Evolutionary conservation across 2,888 invertebrate genomes (phyloP).

Genomic region (Aporophyla nigra): DNA sequence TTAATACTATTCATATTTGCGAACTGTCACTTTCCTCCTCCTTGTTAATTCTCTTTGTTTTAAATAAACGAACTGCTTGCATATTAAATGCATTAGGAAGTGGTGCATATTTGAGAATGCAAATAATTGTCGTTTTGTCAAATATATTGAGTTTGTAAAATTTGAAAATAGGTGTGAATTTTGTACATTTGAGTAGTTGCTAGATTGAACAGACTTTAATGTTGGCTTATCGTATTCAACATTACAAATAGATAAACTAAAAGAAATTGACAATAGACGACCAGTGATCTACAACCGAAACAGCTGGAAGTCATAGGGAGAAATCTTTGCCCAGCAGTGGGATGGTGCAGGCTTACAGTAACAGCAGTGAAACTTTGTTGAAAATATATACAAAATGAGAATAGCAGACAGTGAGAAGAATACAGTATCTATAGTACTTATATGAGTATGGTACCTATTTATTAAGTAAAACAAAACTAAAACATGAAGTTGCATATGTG

Average conservation of each 20-base stretch:
- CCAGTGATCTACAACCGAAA: too few relatives aligned
- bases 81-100: slow-evolving; percentile 27
- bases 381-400: background rate
- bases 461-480: background rate
- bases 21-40: slow-evolving; percentile 30
- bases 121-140: slow-evolving; percentile 40
- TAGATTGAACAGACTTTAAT: background rate
- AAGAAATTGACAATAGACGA: background rate
- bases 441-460: background rate
- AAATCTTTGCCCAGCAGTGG: too few relatives aligned
- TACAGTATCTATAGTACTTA: too few relatives aligned
- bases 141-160: slow-evolving; percentile 9
- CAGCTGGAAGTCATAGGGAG: too few relatives aligned
- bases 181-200: background rate
- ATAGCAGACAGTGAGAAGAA: background rate
- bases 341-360: too few relatives aligned
- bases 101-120: slow-evolving; percentile 32
- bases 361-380: background rate
- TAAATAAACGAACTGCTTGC: slow-evolving; percentile 31
- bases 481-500: background rate
- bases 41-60: slow-evolving; percentile 56
- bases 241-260: too few relatives aligned
- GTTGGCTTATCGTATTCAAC: background rate
- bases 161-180: background rate
- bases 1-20: slow-evolving; percentile 64